Conservation (phyloP, 1,140 invertebrate genomes). For the Ephestia elutella region DNA sequence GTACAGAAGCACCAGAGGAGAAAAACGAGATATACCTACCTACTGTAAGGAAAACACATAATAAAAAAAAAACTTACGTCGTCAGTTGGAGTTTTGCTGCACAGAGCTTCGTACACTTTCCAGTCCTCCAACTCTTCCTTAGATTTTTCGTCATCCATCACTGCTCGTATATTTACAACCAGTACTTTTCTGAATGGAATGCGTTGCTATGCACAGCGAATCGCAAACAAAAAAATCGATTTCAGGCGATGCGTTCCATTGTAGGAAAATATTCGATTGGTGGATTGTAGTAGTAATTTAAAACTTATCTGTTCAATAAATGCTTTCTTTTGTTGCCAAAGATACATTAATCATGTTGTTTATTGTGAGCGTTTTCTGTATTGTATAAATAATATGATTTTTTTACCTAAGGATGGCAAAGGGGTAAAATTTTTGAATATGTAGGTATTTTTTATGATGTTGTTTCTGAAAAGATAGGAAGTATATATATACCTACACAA, state of each 20-base stretch:
- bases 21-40: too few relatives aligned
- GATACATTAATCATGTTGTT: not conserved
- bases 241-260: constrained; percentile 13
- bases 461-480: too few relatives aligned
- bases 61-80: constrained; percentile 13
- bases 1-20: too few relatives aligned
- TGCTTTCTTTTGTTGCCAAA: not conserved
- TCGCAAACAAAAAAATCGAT: constrained; percentile 55
- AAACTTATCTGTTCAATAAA: constrained; percentile 1
- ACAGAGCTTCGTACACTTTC: constrained; percentile 79
- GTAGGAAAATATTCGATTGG: constrained; percentile 8
- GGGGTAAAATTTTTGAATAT: too few relatives aligned
- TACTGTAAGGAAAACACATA: too few relatives aligned
- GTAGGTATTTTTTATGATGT: too few relatives aligned
- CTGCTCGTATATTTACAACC: constrained; percentile 6
- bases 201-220: constrained; percentile 44
- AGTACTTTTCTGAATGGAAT: not conserved
- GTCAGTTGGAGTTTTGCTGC: constrained; percentile 64
- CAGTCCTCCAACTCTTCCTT: constrained; percentile 77
- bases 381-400: not conserved
- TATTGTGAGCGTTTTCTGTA: not conserved
- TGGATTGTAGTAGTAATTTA: constrained; percentile 6
- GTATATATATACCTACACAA: too few relatives aligned
- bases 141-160: constrained; percentile 56
- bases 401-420: too few relatives aligned